Evolutionary conservation across 2,888 invertebrate species (phyloP).

Genomic region (Allolobophora icterica): DNA sequence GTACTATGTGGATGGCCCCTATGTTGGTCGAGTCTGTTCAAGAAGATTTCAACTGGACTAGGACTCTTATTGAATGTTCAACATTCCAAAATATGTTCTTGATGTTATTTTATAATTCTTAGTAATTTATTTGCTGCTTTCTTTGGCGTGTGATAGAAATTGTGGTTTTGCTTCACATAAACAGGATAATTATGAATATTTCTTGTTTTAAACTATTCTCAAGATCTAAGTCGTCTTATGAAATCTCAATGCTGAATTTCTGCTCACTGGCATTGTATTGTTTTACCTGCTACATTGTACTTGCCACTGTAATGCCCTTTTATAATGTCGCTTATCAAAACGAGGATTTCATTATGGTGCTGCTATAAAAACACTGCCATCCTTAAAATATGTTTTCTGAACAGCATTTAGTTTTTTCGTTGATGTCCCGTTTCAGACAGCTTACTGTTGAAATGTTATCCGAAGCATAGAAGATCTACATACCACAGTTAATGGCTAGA

Average conservation of each 20-base stretch:
- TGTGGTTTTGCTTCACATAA: conserved; percentile 1
- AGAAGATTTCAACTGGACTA: background rate
- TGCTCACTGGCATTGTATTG: background rate
- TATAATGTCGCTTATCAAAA: background rate
- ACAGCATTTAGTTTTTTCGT: background rate
- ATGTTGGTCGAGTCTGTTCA: background rate
- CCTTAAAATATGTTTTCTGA: background rate
- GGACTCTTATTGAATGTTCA: background rate
- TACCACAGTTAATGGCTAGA: background rate
- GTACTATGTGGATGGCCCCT: too few relatives aligned
- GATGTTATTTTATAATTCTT: background rate
- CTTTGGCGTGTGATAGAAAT: background rate
- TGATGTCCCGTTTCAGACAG: background rate
- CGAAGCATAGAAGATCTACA: background rate
- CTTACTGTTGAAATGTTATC: background rate
- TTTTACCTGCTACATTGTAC: background rate
- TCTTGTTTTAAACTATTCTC: background rate
- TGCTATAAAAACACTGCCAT: background rate
- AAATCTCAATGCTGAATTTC: conserved; percentile 7
- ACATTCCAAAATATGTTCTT: conserved; percentile 14
- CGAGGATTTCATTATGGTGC: background rate
- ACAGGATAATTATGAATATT: background rate
- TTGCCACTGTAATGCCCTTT: background rate
- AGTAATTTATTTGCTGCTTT: conserved; percentile 12
- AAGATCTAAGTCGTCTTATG: background rate